phyloP scores from a whole-genome alignment of 2,888 invertebrate genomes.

The Orthosia cruda region DNA sequence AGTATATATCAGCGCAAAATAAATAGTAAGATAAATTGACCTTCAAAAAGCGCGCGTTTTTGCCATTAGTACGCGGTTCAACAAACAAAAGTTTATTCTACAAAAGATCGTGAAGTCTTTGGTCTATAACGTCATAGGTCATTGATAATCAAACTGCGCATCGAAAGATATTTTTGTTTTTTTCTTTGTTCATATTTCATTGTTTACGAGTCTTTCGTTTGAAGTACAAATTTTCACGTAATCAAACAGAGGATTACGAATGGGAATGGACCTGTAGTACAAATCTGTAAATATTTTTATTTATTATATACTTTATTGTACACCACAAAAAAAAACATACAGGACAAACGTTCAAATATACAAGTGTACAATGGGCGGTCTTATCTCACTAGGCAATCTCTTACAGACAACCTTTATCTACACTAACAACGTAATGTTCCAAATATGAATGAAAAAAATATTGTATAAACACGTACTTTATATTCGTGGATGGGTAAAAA shows the following conservation, averaged over 20 bases:
- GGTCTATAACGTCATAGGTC: constrained; percentile 47
- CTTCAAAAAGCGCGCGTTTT: constrained; percentile 35
- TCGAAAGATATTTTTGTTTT: constrained; percentile 17
- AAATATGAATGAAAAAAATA: no score
- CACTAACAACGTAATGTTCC: no score
- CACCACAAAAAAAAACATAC: no score
- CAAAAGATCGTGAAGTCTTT: constrained; percentile 47
- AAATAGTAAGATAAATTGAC: constrained; percentile 17
- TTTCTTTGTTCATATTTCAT: constrained; percentile 3
- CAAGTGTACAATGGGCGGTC: no score
- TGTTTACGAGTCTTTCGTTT: constrained; percentile 14
- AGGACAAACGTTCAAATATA: no score
- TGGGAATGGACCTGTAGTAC: neutral
- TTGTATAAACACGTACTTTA: no score
- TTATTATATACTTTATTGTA: no score
- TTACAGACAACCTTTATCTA: no score
- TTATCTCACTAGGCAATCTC: no score
- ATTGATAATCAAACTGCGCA: constrained; percentile 33
- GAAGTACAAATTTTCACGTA: constrained; percentile 1
- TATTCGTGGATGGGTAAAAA: no score
- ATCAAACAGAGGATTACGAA: neutral
- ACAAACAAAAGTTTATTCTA: constrained; percentile 37
- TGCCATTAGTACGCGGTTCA: constrained; percentile 40
- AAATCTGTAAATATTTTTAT: neutral
- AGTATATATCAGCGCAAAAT: neutral